Evolutionary conservation across 2,797 vertebrate genomes (phyloP), one percentile per base, ranked within the genome.

Genomic region (Oryzias sinensis): DNA sequence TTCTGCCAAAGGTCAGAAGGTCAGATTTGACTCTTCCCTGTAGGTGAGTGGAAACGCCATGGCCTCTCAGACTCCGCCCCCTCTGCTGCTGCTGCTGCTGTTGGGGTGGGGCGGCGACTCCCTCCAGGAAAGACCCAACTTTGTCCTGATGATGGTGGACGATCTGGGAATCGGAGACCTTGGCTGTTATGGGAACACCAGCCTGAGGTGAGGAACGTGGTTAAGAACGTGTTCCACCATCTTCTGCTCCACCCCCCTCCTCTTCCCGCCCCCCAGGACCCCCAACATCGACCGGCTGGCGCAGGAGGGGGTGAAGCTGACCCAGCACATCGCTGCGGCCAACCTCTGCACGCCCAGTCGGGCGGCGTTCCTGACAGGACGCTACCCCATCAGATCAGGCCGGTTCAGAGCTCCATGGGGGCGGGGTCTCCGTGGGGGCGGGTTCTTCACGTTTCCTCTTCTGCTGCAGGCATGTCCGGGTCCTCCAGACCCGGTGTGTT

Each of bases 81-180:
- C 81, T 37, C 24, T 62, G 22, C 29, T 57, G 88, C 49, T 56
- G 25, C 72, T 83, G 0, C 52, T 88, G 58, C 33, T 79, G 3
- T 4, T 65, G 45, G 43, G 1, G 43, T 0, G 47, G 2, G 50
- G 33, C 57, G 3, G 13, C 0, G 64, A n/a, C 43, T 77, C 54
- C 52, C 49, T 43, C 9, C 56, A 33, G 45, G 62, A 49, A 18
- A 42, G 49, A 79, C 94, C 95, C 11, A 97, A 91, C 72, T 79
- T 96, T 5, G 64, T 98, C 52, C 77, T 98, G 59, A 79, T 97
- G 65, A 93, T 97, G 94, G 93, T 93, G 45, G 96, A 98, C 16
- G 95, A 98, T 88, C 84, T 98, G 11, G 96, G 96, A 66, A 94
- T 97, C 5, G 96, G 95, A 78, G 96, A 98, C 58, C 80, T 93